Percentiles rank a stretch among this genome's conserved stretches.
Conservation (phyloP, 2,888 invertebrate species). For the Cancer borealis region DNA sequence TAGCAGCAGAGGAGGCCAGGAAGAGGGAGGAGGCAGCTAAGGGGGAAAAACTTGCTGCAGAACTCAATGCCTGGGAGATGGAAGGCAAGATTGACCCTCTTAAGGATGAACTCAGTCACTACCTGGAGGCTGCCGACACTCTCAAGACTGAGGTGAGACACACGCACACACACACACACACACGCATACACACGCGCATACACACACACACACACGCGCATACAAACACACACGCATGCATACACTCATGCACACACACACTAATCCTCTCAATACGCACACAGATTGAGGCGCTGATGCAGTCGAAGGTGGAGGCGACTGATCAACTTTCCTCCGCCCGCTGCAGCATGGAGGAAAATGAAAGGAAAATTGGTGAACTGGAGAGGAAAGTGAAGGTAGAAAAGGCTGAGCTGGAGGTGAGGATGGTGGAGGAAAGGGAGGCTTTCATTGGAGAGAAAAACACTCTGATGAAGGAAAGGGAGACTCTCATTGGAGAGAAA, state of each 20-base stretch:
- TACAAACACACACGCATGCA: background rate
- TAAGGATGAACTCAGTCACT: constrained; percentile 33
- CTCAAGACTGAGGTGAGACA: constrained; percentile 54
- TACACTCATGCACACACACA: background rate
- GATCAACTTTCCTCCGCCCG: background rate
- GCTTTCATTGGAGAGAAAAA: background rate
- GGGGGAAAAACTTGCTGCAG: constrained; percentile 66
- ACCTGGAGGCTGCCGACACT: constrained; percentile 1
- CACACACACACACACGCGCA: background rate
- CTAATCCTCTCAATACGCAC: background rate
- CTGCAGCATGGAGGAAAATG: background rate
- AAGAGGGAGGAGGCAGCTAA: constrained; percentile 60
- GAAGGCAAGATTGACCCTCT: constrained; percentile 67
- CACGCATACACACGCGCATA: background rate
- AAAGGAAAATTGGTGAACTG: background rate
- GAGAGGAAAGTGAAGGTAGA: background rate
- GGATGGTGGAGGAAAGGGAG: background rate
- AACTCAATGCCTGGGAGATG: constrained; percentile 64
- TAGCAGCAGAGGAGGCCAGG: constrained; percentile 25
- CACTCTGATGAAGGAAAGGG: background rate
- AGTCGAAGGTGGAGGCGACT: constrained; percentile 15
- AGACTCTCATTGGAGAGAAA: background rate
- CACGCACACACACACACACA: background rate
- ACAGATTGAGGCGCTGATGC: constrained; percentile 50
- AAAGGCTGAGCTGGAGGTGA: background rate